Conservation (phyloP, 2,888 invertebrate species). For the Tridacna crocea region DNA sequence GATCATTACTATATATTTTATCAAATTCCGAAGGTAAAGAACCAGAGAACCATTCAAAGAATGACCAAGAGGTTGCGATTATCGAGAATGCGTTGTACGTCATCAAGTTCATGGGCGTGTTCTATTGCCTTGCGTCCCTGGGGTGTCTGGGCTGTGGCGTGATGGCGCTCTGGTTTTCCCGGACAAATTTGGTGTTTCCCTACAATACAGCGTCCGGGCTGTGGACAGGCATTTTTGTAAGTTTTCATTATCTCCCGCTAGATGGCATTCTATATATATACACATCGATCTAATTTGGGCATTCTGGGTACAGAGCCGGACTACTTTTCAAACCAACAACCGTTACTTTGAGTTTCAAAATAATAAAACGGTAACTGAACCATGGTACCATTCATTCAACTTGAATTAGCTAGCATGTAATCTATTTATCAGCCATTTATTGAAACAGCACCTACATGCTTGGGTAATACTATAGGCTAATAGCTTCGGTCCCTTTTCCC, state of each 20-base stretch:
- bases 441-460: background rate
- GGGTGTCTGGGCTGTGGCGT: slow-evolving; percentile 17
- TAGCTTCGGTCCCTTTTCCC: too few species aligned
- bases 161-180: slow-evolving; percentile 3
- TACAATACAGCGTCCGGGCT: slow-evolving; percentile 27
- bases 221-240: slow-evolving; percentile 31
- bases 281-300: too few species aligned
- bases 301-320: too few species aligned
- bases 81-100: slow-evolving; percentile 7
- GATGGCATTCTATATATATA: too few species aligned
- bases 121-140: slow-evolving; percentile 16
- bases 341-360: too few species aligned
- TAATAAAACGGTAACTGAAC: background rate
- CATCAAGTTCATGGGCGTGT: slow-evolving; percentile 11
- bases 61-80: background rate
- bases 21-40: background rate
- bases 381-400: background rate
- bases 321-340: too few species aligned
- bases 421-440: background rate
- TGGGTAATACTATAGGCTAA: too few species aligned
- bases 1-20: background rate
- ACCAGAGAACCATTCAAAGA: background rate
- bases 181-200: slow-evolving; percentile 5
- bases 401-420: background rate
- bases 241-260: slow-evolving; percentile 2